Evolutionary conservation across 1,140 invertebrate genomes (phyloP).

Genomic region (Rhyacophila brunnea): DNA sequence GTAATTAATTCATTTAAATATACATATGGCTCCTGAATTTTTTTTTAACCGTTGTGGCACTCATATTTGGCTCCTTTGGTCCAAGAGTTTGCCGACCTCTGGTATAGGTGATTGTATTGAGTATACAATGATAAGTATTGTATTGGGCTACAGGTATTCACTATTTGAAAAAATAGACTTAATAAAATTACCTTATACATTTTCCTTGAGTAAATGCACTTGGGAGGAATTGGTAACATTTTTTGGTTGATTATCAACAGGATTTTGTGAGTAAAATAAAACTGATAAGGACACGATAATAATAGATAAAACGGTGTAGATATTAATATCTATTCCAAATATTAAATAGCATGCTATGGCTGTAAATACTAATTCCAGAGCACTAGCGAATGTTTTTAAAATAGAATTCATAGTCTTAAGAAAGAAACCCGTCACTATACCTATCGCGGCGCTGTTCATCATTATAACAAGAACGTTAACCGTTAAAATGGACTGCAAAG

Average conservation of each 20-base stretch:
- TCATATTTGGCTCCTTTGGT: too few species aligned
- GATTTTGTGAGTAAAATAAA: slow-evolving; percentile 86
- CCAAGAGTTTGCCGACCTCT: too few species aligned
- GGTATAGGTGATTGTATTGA: too few species aligned
- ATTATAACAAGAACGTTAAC: slow-evolving; percentile 79
- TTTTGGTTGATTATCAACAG: slow-evolving; percentile 64
- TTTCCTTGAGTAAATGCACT: slow-evolving; percentile 43
- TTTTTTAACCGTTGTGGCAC: too few species aligned
- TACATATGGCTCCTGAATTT: too few species aligned
- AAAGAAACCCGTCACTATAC: slow-evolving; percentile 93
- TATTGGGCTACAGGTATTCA: too few species aligned
- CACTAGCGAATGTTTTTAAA: slow-evolving; percentile 94
- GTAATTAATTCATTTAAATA: too few species aligned
- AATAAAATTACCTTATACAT: too few species aligned
- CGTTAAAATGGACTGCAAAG: slow-evolving; percentile 60
- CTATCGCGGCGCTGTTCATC: slow-evolving; percentile 86
- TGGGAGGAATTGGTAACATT: slow-evolving; percentile 37
- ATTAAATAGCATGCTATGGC: slow-evolving; percentile 87
- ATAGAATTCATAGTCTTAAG: slow-evolving; percentile 93
- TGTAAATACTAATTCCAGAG: slow-evolving; percentile 88
- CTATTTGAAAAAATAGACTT: too few species aligned
- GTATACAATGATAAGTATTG: too few species aligned
- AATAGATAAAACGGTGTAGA: slow-evolving; percentile 82
- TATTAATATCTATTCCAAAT: slow-evolving; percentile 83
- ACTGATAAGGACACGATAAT: slow-evolving; percentile 80